Evolutionary conservation across 2,797 vertebrate species (phyloP), one percentile per base, ranked within the genome.

Genomic region (Eulemur coronatus): DNA sequence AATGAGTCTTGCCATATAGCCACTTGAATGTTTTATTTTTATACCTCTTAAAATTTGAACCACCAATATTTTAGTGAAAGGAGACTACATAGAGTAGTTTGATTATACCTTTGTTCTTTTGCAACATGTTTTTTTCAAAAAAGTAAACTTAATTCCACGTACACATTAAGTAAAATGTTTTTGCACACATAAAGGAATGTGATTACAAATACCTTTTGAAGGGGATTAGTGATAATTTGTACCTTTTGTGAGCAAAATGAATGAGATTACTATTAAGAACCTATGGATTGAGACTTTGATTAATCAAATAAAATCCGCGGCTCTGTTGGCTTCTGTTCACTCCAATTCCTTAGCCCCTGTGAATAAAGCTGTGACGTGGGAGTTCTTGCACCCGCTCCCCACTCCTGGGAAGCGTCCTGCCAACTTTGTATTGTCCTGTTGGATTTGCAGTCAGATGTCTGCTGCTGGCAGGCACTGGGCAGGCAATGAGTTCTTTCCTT

Each of bases 401-500:
- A 72, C 88, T 97, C 81, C 95, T 94, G 38, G 20, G 17, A 94
- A 94, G 26, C 28, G 84, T 38, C 33, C 18, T 95, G 94, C 98
- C 98, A 97, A 38, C 81, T 97, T 0, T 12, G 72, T 87, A 94
- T 96, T 97, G 94, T 86, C 94, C 75, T 4, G 11, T 79, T 91
- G 88, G 90, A 84, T 91, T 97, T 98, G 95, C 81, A 96, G 86
- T 93, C 93, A 97, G 96, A 90, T 87, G 82, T 91, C 93, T 76
- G 43, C 57, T 22, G 79, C 89, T 96, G 96, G 88, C 94, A 97
- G 98, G 97, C 85, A 82, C 82, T 78, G 93, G 57, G 61, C 57
- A 93, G 81, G 90, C 96, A 80, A 20, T 69, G 80, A 88, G 94
- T 94, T 97, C 91, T 97, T 95, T 72, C 70, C 88, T 95, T 95